Evolutionary conservation across 2,797 vertebrate species (phyloP).

Genomic region (Gambelia wislizenii): DNA sequence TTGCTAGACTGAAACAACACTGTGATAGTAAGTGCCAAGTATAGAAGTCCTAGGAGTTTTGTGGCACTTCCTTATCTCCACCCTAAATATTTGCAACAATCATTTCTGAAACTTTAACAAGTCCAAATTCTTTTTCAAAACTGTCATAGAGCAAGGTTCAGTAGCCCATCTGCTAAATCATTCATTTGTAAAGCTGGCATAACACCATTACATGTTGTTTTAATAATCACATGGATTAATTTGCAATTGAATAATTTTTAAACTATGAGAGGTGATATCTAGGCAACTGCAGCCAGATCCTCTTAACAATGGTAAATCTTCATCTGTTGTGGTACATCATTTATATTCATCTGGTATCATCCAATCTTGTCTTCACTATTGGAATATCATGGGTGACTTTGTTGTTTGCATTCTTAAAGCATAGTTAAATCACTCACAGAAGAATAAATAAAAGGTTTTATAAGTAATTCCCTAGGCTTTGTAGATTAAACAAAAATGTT

Average conservation of each 20-base stretch:
- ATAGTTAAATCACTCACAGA: constrained; percentile 10
- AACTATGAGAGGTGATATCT: constrained; percentile 10
- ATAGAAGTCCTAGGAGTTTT: neutral
- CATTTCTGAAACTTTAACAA: neutral
- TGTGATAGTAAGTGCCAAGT: neutral
- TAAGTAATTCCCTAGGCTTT: constrained; percentile 2
- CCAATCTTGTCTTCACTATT: constrained; percentile 24
- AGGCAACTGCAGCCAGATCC: constrained; percentile 26
- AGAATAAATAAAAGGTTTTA: constrained; percentile 36
- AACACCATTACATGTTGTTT: constrained; percentile 18
- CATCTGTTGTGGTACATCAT: constrained; percentile 25
- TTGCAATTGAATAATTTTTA: constrained; percentile 28
- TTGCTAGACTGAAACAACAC: neutral
- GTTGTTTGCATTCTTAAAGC: neutral
- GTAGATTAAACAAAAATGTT: constrained; percentile 13
- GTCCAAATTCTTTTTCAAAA: neutral
- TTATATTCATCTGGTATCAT: constrained; percentile 26
- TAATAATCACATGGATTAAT: constrained; percentile 29
- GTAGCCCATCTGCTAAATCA: neutral
- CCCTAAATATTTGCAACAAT: neutral
- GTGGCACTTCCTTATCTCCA: too few species aligned
- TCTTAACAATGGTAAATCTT: constrained; percentile 28
- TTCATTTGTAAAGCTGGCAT: constrained; percentile 31
- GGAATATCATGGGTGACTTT: constrained; percentile 27
- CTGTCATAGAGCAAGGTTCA: neutral